Conservation (phyloP, 1,140 invertebrate genomes). For the Achroia grisella region DNA sequence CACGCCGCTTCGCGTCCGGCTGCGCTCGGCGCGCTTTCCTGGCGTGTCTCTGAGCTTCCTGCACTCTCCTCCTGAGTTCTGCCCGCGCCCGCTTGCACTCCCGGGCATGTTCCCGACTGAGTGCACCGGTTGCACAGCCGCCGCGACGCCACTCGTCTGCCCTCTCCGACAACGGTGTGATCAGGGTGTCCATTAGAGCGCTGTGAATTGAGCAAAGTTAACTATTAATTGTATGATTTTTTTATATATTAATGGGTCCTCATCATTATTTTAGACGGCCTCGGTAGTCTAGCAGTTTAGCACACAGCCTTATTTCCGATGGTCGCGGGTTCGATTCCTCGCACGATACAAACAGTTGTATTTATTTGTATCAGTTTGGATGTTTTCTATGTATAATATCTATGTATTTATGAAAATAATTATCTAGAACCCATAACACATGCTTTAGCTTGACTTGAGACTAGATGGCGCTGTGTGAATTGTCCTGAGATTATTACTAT, state of each 20-base stretch:
- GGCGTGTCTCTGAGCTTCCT: slow-evolving; percentile 51
- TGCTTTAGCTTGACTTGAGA: too few relatives aligned
- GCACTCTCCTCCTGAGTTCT: slow-evolving; percentile 42
- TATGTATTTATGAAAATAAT: too few relatives aligned
- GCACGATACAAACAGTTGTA: too few relatives aligned
- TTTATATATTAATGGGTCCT: neutral
- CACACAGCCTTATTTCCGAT: too few relatives aligned
- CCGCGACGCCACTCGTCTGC: slow-evolving; percentile 59
- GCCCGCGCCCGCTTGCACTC: slow-evolving; percentile 57
- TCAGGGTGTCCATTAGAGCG: slow-evolving; percentile 52
- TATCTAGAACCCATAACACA: too few relatives aligned
- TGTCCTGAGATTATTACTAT: too few relatives aligned
- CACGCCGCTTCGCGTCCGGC: slow-evolving; percentile 44
- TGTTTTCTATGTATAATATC: too few relatives aligned
- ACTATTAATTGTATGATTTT: neutral
- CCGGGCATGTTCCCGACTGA: slow-evolving; percentile 54
- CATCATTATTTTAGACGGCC: too few relatives aligned
- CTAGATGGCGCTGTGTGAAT: too few relatives aligned
- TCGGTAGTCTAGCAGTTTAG: too few relatives aligned
- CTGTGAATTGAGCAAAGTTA: slow-evolving; percentile 18
- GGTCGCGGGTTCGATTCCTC: too few relatives aligned
- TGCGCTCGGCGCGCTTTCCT: slow-evolving; percentile 50
- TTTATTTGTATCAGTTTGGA: too few relatives aligned
- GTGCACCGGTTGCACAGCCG: slow-evolving; percentile 38
- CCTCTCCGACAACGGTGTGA: slow-evolving; percentile 50